phyloP scores from a whole-genome alignment of 2,888 invertebrate species.

The Shargacucullia verbasci region DNA sequence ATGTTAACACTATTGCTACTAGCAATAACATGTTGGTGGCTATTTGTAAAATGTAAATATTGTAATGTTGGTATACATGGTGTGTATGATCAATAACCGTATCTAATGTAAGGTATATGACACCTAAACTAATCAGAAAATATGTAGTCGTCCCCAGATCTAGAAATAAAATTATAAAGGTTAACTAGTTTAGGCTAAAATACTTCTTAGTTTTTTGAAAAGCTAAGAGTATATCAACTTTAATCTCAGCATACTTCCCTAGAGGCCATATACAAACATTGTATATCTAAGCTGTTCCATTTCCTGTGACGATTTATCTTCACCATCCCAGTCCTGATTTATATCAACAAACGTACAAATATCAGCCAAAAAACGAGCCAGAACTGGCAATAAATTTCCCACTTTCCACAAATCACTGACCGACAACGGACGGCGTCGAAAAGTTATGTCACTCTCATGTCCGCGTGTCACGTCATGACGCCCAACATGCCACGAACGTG shows the following conservation, averaged over 20 bases:
- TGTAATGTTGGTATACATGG: too few species aligned
- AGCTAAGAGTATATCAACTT: too few species aligned
- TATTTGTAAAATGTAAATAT: too few species aligned
- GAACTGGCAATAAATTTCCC: slow-evolving; percentile 49
- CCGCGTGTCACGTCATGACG: slow-evolving; percentile 64
- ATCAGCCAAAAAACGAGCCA: slow-evolving; percentile 33
- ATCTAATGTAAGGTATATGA: too few species aligned
- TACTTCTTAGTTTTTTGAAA: too few species aligned
- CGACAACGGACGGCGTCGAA: slow-evolving; percentile 75
- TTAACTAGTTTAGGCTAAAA: too few species aligned
- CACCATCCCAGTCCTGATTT: slow-evolving; percentile 24
- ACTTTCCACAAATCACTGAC: slow-evolving; percentile 62
- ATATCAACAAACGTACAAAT: slow-evolving; percentile 32
- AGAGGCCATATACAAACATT: slow-evolving; percentile 1
- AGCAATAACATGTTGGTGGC: too few species aligned
- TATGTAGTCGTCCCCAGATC: too few species aligned
- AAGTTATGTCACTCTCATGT: slow-evolving; percentile 75
- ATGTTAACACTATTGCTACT: too few species aligned
- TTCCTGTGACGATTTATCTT: slow-evolving; percentile 29
- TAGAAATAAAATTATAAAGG: too few species aligned
- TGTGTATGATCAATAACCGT: too few species aligned
- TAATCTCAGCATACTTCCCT: neutral
- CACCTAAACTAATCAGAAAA: too few species aligned
- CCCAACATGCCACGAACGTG: slow-evolving; percentile 50
- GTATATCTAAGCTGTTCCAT: slow-evolving; percentile 18